Evolutionary conservation across 2,797 vertebrate species (phyloP).

Genomic region (Sebastiscus albofasciatus): DNA sequence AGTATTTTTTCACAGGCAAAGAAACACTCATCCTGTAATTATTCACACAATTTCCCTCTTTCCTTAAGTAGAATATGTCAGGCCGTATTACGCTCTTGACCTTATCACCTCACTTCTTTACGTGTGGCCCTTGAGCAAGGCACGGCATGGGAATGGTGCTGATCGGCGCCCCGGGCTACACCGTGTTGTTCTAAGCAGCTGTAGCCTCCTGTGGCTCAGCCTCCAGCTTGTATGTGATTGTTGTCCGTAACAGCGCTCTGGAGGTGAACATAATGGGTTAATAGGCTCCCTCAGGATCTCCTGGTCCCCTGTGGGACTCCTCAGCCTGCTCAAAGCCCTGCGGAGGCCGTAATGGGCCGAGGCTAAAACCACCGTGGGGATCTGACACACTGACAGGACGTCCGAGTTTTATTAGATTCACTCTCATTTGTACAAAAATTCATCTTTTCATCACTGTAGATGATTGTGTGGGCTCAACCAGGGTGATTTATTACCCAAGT

Average conservation of each 20-base stretch:
- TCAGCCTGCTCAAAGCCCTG: slow-evolving; percentile 24
- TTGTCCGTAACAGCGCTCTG: slow-evolving; percentile 58
- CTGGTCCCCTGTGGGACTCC: slow-evolving; percentile 52
- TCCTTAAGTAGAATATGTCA: not conserved
- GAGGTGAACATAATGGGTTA: slow-evolving; percentile 73
- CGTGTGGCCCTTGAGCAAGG: slow-evolving; percentile 41
- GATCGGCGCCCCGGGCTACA: slow-evolving; percentile 36
- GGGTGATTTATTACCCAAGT: not conserved
- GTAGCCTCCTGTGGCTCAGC: slow-evolving; percentile 57
- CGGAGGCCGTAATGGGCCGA: slow-evolving; percentile 21
- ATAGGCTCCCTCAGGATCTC: slow-evolving; percentile 67
- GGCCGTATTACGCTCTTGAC: slow-evolving; percentile 13
- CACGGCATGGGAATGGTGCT: slow-evolving; percentile 42
- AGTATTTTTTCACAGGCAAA: not conserved
- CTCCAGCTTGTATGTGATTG: slow-evolving; percentile 56
- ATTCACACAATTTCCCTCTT: not conserved
- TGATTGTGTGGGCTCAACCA: not conserved
- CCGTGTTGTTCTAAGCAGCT: slow-evolving; percentile 38
- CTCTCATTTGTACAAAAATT: not conserved
- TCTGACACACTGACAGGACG: slow-evolving; percentile 28
- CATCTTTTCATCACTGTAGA: not conserved
- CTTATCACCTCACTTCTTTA: slow-evolving; percentile 10
- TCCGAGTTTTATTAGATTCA: not conserved
- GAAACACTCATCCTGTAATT: not conserved
- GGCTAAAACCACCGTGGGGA: slow-evolving; percentile 22